Evolutionary conservation across 2,797 vertebrate species (phyloP).

Genomic region (Gobio occitaniae): DNA sequence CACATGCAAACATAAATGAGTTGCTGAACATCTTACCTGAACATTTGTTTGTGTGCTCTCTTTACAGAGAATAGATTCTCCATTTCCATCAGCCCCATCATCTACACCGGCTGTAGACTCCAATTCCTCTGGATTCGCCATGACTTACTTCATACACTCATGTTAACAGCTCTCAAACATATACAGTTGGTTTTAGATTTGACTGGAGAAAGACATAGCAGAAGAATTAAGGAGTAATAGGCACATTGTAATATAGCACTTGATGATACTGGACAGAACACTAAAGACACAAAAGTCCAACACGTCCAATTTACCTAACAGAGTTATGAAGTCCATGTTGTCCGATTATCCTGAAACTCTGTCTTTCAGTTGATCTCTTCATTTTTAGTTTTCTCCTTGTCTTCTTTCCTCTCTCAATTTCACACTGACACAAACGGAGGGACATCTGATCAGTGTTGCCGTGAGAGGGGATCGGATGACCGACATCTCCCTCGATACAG

Average conservation of each 20-base stretch:
- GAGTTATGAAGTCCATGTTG: slow-evolving; percentile 33
- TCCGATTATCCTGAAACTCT: slow-evolving; percentile 30
- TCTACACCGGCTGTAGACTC: slow-evolving; percentile 32
- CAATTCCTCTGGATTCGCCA: slow-evolving; percentile 55
- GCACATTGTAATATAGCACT: not conserved
- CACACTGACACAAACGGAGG: slow-evolving; percentile 45
- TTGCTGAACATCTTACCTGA: slow-evolving; percentile 21
- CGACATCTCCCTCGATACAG: slow-evolving; percentile 59
- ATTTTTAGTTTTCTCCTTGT: not conserved
- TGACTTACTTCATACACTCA: slow-evolving; percentile 42
- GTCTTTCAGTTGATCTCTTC: slow-evolving; percentile 1
- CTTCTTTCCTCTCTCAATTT: slow-evolving; percentile 13
- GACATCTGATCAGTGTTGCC: slow-evolving; percentile 75
- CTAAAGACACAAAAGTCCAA: not conserved
- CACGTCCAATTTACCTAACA: not conserved
- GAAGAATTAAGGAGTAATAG: not conserved
- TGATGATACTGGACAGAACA: not conserved
- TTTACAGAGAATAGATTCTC: slow-evolving; percentile 15
- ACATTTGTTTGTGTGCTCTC: slow-evolving; percentile 39
- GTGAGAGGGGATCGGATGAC: slow-evolving; percentile 68
- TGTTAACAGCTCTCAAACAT: slow-evolving; percentile 28
- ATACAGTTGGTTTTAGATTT: not conserved
- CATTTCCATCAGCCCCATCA: slow-evolving; percentile 29
- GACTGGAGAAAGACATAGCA: slow-evolving; percentile 15
- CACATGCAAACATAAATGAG: not conserved